These are phyloP conservation scores for Chrysogorgia sp. DNA, from an alignment of 92 coral and sea anemone genomes.

Conservation along the genomic window DNA sequence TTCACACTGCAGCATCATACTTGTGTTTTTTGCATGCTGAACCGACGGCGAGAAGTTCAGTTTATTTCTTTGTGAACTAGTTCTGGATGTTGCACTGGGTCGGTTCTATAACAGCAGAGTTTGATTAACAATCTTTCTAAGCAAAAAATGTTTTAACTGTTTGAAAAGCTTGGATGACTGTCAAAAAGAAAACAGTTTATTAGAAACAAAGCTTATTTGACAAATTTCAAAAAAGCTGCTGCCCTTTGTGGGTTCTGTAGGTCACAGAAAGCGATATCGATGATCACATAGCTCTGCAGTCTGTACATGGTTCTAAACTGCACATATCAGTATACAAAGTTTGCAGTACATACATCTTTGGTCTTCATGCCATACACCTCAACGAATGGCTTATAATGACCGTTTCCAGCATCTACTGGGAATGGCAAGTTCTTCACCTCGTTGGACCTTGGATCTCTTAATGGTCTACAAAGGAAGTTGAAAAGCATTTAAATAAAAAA, in stretches of 20 bases:
- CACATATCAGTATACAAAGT: neutral
- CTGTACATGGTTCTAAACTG: neutral
- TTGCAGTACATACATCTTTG: neutral
- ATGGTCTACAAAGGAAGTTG: constrained; percentile 11
- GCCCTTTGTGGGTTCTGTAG: neutral
- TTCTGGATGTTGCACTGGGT: neutral
- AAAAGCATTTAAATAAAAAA: neutral
- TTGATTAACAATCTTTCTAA: no score
- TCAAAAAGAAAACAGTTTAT: neutral
- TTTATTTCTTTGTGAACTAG: constrained; percentile 27
- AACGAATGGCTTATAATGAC: constrained; percentile 30
- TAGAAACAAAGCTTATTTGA: no score
- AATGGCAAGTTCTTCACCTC: constrained; percentile 36
- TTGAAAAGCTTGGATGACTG: neutral
- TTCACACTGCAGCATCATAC: constrained; percentile 18
- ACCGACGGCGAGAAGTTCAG: constrained; percentile 24
- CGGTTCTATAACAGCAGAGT: neutral
- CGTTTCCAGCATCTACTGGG: constrained; percentile 33
- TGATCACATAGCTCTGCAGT: no score
- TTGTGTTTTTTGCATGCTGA: constrained; percentile 23
- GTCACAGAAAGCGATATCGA: neutral
- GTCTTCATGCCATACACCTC: constrained; percentile 42
- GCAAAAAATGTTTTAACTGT: no score
- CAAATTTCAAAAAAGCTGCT: no score
- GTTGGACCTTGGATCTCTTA: constrained; percentile 38